Conservation (phyloP, 2,888 invertebrate genomes). For the Tipula confusa region DNA sequence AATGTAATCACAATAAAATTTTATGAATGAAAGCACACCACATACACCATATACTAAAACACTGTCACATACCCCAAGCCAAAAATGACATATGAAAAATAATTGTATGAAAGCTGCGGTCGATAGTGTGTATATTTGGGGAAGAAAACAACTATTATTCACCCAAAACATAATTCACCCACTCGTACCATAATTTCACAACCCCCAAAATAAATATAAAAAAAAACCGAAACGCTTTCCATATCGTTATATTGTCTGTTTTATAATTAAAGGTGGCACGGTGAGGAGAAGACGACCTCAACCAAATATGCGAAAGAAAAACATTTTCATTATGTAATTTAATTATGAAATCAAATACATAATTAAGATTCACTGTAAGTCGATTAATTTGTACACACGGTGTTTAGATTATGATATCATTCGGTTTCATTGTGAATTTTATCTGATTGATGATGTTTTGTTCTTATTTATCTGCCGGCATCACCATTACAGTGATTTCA, state of each 20-base stretch:
- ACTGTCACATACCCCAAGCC: too few relatives aligned
- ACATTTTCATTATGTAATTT: neutral
- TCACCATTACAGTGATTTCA: too few relatives aligned
- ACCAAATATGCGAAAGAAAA: neutral
- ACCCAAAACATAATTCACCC: too few relatives aligned
- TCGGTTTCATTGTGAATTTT: too few relatives aligned
- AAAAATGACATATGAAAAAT: too few relatives aligned
- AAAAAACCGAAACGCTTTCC: neutral
- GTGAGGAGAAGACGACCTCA: neutral
- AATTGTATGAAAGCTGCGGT: too few relatives aligned
- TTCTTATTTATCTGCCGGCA: too few relatives aligned
- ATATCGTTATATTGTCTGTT: neutral
- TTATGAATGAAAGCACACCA: neutral
- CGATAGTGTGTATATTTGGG: too few relatives aligned
- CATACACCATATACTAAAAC: too few relatives aligned
- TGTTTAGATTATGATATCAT: neutral
- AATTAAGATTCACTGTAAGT: neutral
- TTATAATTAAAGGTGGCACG: neutral
- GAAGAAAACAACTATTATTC: too few relatives aligned
- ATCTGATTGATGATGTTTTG: too few relatives aligned
- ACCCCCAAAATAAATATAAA: neutral
- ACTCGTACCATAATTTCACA: neutral
- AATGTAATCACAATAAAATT: neutral
- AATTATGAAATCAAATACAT: neutral
- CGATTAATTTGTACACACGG: neutral